Evolutionary conservation across 1,140 invertebrate species (phyloP).

Genomic region (Pollicipes pollicipes): DNA sequence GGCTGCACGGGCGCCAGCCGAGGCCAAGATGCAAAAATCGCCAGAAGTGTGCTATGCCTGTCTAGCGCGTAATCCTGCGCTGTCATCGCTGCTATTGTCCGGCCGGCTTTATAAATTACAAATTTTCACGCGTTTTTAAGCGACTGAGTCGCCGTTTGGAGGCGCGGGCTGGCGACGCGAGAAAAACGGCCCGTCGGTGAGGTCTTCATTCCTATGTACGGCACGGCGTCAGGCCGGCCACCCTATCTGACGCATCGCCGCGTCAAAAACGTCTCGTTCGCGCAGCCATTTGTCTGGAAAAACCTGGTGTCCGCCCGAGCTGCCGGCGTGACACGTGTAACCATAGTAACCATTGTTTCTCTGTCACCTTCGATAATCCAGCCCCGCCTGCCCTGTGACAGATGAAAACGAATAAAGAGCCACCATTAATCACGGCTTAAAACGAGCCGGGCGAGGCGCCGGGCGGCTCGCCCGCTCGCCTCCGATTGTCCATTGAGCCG

Average conservation of each 20-base stretch:
- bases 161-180: background rate
- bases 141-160: background rate
- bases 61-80: background rate
- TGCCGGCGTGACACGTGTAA: background rate
- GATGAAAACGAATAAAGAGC: slow-evolving; percentile 1
- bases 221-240: background rate
- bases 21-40: background rate
- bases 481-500: background rate
- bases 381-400: background rate
- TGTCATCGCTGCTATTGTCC: background rate
- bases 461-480: too few relatives aligned
- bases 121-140: background rate
- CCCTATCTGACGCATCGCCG: background rate
- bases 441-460: background rate
- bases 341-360: slow-evolving; percentile 2
- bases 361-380: background rate
- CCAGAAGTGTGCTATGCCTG: background rate
- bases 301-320: too few relatives aligned
- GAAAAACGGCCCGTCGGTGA: background rate
- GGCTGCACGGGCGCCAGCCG: too few relatives aligned
- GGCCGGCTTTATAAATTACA: background rate
- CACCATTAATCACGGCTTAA: background rate
- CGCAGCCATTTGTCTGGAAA: background rate
- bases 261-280: background rate
- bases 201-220: background rate